Evolutionary conservation across 2,113 vertebrate genomes (phyloP), one percentile per base, ranked within the genome.

Genomic region (Microcebus lehilahytsara): DNA sequence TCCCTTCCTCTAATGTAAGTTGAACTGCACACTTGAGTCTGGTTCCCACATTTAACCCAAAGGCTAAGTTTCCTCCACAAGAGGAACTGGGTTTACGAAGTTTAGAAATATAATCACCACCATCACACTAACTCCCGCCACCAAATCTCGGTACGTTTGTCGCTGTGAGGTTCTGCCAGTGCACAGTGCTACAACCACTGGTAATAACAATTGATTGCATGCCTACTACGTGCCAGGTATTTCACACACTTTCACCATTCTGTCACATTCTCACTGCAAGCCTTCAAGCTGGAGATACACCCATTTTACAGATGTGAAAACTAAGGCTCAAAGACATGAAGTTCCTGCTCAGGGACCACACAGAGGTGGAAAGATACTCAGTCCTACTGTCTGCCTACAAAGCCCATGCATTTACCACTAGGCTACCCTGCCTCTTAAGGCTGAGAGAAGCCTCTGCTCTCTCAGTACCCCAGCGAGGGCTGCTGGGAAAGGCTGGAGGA

Each of bases 131-230:
- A 37, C 27, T 40, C 37, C 79, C 42, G 23, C 79, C 32, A 17
- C 67, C 40, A 80, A 95, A 62, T 27, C 62, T 84, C 75, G 84
- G 37, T 32, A 27, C 19, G 1, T 34, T 7, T 17, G 81, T 32
- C 46, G 6, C 64, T 30, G 12, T 23, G 37, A 71, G 37, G 32
- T 51, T 56, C 46, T 58, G 30, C 77, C 37, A 10, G 30, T 19
- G 3, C 53, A 37, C 3, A 8, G 62, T 13, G 32, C 14, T 6
- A 4, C 40, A 6, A 3, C 56, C 62, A 12, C 0, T 56, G n/a
- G 32, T 3, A 32, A 46, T 66, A 17, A 12, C 22, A 11, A 5
- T 6, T n/a, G 40, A 40, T 10, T 20, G 27, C 75, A 66, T 23
- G 13, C 19, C 74, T 86, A 46, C 69, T 30, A 1, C 0, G 1